phyloP scores from a whole-genome alignment of 35 echinoderm and acorn worm species.

The Apostichopus japonicus region DNA sequence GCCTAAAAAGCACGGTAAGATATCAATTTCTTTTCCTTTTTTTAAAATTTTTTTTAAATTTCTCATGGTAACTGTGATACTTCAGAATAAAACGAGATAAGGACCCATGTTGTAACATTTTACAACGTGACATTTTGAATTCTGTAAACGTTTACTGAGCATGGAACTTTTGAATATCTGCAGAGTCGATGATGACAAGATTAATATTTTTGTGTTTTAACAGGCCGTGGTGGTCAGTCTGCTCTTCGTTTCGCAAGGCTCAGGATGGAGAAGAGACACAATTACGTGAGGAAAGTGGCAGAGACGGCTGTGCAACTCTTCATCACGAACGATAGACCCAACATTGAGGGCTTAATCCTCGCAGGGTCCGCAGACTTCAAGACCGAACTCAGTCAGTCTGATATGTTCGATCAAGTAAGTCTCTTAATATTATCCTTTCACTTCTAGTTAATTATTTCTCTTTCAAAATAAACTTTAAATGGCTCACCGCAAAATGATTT shows the following conservation, averaged over 20 bases:
- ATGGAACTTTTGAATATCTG: too few species aligned
- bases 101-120: too few species aligned
- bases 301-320: conserved; percentile 92
- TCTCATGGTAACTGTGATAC: too few species aligned
- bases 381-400: conserved; percentile 98
- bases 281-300: conserved; percentile 96
- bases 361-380: conserved; percentile 99
- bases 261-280: conserved; percentile 99
- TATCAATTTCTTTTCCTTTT: neutral
- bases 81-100: too few species aligned
- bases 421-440: neutral
- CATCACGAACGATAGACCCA: conserved; percentile 95
- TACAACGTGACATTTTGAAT: too few species aligned
- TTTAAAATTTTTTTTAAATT: too few species aligned
- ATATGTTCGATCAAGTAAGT: conserved; percentile 99
- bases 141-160: too few species aligned
- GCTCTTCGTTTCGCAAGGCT: conserved; percentile 99
- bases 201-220: neutral
- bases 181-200: too few species aligned
- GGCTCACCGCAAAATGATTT: too few species aligned
- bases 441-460: too few species aligned
- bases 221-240: conserved; percentile 99
- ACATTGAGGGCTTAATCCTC: conserved; percentile 93
- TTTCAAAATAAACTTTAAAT: too few species aligned
- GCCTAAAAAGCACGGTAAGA: conserved; percentile 98